A percentile compares a stretch with the other conserved stretches of the same genome.
Conservation (phyloP, 2,888 invertebrate species). For the Teleiodes luculella region DNA sequence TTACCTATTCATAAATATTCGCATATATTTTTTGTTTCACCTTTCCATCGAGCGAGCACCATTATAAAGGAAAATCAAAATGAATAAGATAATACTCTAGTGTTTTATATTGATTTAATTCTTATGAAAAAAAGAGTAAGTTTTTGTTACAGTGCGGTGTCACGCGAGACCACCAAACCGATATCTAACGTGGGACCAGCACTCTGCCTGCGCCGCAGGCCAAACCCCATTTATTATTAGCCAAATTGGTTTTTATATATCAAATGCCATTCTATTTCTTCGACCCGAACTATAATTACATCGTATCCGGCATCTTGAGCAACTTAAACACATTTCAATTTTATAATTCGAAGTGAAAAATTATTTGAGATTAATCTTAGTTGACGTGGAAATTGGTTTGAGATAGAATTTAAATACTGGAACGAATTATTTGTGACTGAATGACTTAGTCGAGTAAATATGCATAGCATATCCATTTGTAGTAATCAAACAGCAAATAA, state of each 20-base stretch:
- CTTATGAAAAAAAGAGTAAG: neutral
- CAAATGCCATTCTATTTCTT: constrained; percentile 47
- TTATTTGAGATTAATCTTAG: constrained; percentile 1
- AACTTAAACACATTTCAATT: constrained; percentile 7
- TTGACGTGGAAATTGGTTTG: constrained; percentile 6
- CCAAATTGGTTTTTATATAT: constrained; percentile 48
- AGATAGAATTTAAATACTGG: neutral
- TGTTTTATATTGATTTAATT: neutral
- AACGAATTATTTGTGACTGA: neutral
- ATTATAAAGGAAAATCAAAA: too few species aligned
- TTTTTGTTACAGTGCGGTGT: constrained; percentile 33
- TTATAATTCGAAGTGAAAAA: constrained; percentile 6
- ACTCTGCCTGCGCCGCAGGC: constrained; percentile 29
- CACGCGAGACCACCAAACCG: constrained; percentile 20
- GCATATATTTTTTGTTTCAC: too few species aligned
- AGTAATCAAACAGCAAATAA: constrained; percentile 7
- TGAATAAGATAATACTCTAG: too few species aligned
- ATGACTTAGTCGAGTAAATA: neutral
- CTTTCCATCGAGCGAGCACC: too few species aligned
- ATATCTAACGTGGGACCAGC: constrained; percentile 31
- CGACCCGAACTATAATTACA: constrained; percentile 41
- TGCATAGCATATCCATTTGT: constrained; percentile 6
- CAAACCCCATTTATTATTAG: constrained; percentile 40
- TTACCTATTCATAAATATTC: too few species aligned
- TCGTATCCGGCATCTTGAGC: constrained; percentile 35